Percentiles rank a stretch among this genome's conserved stretches.
phyloP scores from a whole-genome alignment of 2,113 vertebrate species.

The Sylvilagus bachmani region DNA sequence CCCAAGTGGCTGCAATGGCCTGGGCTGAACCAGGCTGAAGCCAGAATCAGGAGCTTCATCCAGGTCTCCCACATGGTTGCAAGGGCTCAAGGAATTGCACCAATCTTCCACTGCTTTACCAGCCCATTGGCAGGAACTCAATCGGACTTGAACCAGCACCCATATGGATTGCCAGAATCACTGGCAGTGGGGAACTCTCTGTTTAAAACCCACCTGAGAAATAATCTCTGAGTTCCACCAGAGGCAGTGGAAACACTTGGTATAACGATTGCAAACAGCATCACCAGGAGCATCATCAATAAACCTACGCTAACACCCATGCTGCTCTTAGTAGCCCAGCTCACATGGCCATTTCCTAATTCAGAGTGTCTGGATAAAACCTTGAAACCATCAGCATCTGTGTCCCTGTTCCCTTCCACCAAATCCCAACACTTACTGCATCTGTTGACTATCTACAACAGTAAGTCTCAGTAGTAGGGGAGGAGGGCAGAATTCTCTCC shows the following conservation, averaged over 20 bases:
- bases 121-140: too few relatives aligned
- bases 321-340: neutral
- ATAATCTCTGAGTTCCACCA: neutral
- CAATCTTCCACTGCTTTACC: too few relatives aligned
- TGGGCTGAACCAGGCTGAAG: too few relatives aligned
- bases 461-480: neutral
- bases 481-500: neutral
- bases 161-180: too few relatives aligned
- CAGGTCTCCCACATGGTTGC: too few relatives aligned
- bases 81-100: too few relatives aligned
- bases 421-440: neutral
- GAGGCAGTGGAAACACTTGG: neutral
- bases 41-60: too few relatives aligned
- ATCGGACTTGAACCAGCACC: too few relatives aligned
- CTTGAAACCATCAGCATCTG: neutral
- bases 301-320: neutral
- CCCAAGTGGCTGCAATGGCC: too few relatives aligned
- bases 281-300: neutral
- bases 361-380: neutral
- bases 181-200: neutral
- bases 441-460: neutral
- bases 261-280: neutral
- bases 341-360: neutral
- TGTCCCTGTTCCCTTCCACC: neutral
- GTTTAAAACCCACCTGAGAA: slow-evolving; percentile 11